Evolutionary conservation across 2,797 vertebrate genomes (phyloP), one percentile per base, ranked within the genome.

Genomic region (Phrynocephalus vlangalii): DNA sequence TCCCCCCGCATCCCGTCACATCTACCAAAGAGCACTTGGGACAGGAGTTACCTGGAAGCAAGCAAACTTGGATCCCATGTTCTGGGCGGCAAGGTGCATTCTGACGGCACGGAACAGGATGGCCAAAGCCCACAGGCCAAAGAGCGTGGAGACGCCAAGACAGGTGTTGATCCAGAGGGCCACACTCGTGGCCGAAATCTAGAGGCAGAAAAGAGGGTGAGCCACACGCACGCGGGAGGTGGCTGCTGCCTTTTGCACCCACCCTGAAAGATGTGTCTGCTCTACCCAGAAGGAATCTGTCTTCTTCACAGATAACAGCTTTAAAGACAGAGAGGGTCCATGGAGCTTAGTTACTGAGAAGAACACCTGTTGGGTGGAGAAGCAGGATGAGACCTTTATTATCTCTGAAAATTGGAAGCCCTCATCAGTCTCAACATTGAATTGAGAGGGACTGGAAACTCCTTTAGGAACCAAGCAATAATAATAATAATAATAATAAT

Each of bases 71-170:
- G 90, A 94, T 81, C 88, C 90, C 0, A 97, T 95, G 84, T 96
- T 97, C 94, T 96, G 96, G 63, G 96, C 96, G 0, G 92, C 38
- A 60, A 97, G 89, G 87, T 96, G 96, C 28, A 77, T 18, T 87
- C 24, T 96, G 28, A 97, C 97, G 90, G 97, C 95, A 18, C 96
- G 95, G 71, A 97, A 97, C 30, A 97, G 80, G 89, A 97, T 96
- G 48, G 48, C 96, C 85, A 97, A 82, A 0, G 93, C 52, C 97
- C 97, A 97, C 83, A 97, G 94, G 9, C 94, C 97, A 0, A 96
- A 83, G 33, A 97, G 63, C 0, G 97, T 97, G 13, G 96, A 97
- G 48, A 79, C 95, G 0, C 96, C 96, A 0, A 93, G 87, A 72
- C 83, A 0, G 0, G 94, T 96, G 82, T 96, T 96, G 83, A 97